These are phyloP conservation scores for Neosilurus hyrtlii DNA, from an alignment of 2,797 vertebrate genomes.

Conservation along the genomic window DNA sequence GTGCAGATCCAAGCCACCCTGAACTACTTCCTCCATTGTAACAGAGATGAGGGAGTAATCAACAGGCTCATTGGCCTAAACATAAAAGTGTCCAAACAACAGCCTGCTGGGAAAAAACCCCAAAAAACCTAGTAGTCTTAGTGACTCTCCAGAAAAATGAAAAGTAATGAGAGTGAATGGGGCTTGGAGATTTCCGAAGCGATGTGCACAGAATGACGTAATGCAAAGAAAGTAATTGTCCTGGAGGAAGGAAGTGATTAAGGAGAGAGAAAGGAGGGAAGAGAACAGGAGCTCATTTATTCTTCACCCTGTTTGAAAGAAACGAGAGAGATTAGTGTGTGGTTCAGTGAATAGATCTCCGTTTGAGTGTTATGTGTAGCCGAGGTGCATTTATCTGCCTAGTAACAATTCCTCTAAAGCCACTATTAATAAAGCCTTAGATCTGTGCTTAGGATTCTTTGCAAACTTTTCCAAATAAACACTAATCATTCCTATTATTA, in stretches of 20 bases:
- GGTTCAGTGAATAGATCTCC: slow-evolving; percentile 22
- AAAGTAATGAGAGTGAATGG: not conserved
- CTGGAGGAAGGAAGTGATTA: slow-evolving; percentile 29
- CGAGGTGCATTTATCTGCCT: slow-evolving; percentile 11
- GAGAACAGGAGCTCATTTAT: slow-evolving; percentile 13
- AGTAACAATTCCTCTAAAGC: slow-evolving; percentile 10
- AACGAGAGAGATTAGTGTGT: slow-evolving; percentile 19
- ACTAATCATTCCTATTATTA: not conserved
- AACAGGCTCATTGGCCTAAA: not conserved
- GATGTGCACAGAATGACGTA: slow-evolving; percentile 5
- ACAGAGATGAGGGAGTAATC: not conserved
- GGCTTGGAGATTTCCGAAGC: slow-evolving; percentile 8
- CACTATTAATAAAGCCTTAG: slow-evolving; percentile 5
- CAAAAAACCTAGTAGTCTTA: not conserved
- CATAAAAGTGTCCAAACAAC: not conserved
- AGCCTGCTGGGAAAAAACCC: not conserved
- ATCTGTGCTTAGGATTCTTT: not conserved
- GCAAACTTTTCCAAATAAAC: not conserved
- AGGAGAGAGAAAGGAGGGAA: not conserved
- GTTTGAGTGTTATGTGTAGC: not conserved
- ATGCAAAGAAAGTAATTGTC: not conserved
- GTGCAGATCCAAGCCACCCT: not conserved
- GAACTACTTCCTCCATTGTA: slow-evolving; percentile 3
- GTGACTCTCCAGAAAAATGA: not conserved
- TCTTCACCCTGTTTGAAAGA: slow-evolving; percentile 19